Evolutionary conservation across 1,140 invertebrate genomes (phyloP), one percentile per base, ranked within the genome.

Genomic region (Nylanderia fulva): DNA sequence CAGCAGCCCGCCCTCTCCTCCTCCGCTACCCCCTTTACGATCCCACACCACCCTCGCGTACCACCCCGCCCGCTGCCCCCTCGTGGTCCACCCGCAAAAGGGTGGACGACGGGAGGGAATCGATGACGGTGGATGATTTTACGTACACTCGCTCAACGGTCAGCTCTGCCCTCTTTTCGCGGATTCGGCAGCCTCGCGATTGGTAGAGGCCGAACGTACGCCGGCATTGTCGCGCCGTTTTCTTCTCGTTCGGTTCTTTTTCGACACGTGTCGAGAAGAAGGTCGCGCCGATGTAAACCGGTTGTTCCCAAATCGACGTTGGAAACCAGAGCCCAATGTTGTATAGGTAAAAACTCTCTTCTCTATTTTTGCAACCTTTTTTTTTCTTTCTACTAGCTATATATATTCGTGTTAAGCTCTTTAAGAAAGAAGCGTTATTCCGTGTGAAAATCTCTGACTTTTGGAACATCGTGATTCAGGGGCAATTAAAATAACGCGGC

Each of bases 51-150:
- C 27, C 24, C 27, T 61, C 56, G 58, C 56, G 29, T 48, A 29
- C 69, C 69, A 83, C 56, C 71, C 72, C 42, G 48, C 61, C 74
- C 13, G 83, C 48, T 61, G n/a, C 84, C 76, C 60, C 60, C 77
- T 85, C 85, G 85, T 88, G 84, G 84, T 76, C 88, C 87, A 88
- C 84, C 88, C 86, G 75, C 87, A 86, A 90, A 88, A 90, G 88
- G 88, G 86, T 90, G 89, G 86, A 87, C 88, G 80, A 86, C 86
- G 86, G 85, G 87, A 91, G 89, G 86, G 90, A 90, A 92, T 92
- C 91, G 91, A 92, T 92, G 91, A 92, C 89, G 91, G 90, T 91
- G 72, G 91, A 92, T 92, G 91, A 92, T 92, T 92, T 92, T 91
- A 88, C 88, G 87, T 90, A 87, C 74, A 90, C 88, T 90, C 77